These are phyloP conservation scores for Trematocara unimaculatum DNA, from an alignment of 2,113 vertebrate genomes.

Conservation along the genomic window DNA sequence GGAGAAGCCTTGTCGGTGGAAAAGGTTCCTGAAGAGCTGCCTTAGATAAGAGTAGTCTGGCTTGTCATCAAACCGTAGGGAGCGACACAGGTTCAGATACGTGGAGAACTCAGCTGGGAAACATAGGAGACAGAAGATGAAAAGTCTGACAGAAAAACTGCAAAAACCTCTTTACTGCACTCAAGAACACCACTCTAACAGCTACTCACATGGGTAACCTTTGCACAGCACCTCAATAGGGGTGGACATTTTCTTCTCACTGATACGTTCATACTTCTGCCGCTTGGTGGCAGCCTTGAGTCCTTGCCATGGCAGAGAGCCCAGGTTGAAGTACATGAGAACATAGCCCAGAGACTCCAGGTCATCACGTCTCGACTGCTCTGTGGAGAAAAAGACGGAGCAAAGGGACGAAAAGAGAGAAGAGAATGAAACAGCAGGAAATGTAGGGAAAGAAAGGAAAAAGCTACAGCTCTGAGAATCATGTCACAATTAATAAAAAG, in stretches of 20 bases:
- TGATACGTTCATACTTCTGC: constrained; percentile 97
- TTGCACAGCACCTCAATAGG: constrained; percentile 97
- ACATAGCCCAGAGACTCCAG: constrained; percentile 96
- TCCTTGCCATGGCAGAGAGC: constrained; percentile 97
- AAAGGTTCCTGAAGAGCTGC: constrained; percentile 96
- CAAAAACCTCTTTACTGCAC: neutral
- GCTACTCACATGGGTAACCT: constrained; percentile 93
- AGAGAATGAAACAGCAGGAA: neutral
- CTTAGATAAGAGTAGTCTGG: constrained; percentile 95
- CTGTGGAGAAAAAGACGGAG: constrained; percentile 61
- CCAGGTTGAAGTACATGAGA: constrained; percentile 99
- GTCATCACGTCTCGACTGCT: constrained; percentile 95
- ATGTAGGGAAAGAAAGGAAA: neutral
- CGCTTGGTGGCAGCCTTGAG: constrained; percentile 97
- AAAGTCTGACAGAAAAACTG: neutral
- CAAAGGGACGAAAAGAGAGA: neutral
- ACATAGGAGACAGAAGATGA: neutral
- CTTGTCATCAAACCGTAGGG: constrained; percentile 93
- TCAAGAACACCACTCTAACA: accelerated
- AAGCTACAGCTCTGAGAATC: neutral
- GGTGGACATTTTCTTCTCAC: constrained; percentile 99
- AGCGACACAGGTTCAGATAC: constrained; percentile 97
- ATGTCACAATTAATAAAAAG: neutral
- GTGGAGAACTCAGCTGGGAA: constrained; percentile 88
- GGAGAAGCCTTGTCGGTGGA: constrained; percentile 96